Conservation (phyloP, 2,113 vertebrate genomes). For the Larimichthys crocea region DNA sequence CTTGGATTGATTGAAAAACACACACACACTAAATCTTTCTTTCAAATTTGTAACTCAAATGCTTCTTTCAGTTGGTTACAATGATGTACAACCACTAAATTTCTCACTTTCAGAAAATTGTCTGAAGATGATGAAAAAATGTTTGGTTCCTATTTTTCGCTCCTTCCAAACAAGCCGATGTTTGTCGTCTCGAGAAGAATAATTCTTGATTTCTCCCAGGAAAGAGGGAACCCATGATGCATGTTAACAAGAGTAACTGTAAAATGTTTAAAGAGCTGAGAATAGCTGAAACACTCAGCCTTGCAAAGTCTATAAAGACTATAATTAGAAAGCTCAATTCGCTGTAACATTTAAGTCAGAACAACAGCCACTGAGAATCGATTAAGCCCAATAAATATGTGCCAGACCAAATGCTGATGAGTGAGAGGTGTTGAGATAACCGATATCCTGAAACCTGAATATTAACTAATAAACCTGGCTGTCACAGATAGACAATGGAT, state of each 20-base stretch:
- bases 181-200: neutral
- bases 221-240: neutral
- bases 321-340: slow-evolving; percentile 18
- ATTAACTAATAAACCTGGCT: neutral
- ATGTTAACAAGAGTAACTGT: neutral
- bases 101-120: neutral
- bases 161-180: neutral
- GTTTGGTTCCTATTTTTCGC: neutral
- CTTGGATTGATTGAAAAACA: slow-evolving; percentile 12
- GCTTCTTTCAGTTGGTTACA: neutral
- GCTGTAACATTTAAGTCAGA: neutral
- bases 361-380: slow-evolving; percentile 15
- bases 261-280: slow-evolving; percentile 1
- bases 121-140: neutral
- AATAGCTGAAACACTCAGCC: neutral
- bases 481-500: slow-evolving; percentile 4
- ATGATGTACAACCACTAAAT: neutral
- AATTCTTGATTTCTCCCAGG: neutral
- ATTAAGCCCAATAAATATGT: slow-evolving; percentile 21
- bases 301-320: slow-evolving; percentile 11
- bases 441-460: slow-evolving; percentile 7
- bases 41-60: neutral
- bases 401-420: slow-evolving; percentile 34
- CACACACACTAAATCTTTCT: neutral
- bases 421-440: neutral